Conservation (phyloP, 2,797 vertebrate genomes). For the Sorex maritimensis region DNA sequence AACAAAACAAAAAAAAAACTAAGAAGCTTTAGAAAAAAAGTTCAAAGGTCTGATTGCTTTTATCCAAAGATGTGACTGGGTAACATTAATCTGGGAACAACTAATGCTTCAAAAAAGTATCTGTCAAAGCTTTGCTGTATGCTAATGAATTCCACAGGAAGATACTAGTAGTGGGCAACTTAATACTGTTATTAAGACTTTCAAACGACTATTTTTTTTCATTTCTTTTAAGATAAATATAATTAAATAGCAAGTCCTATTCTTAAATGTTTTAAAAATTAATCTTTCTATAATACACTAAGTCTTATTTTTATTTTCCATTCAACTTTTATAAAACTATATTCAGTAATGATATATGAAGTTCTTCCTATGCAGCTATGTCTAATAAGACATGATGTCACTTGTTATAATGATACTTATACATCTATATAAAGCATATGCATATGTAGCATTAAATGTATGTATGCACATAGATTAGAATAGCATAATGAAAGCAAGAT, state of each 20-base stretch:
- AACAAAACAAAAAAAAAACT: too few species aligned
- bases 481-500: neutral
- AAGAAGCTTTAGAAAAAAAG: too few species aligned
- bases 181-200: neutral
- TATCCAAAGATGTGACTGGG: neutral
- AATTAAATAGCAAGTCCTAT: slow-evolving; percentile 11
- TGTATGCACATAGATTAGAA: neutral
- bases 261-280: neutral
- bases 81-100: neutral
- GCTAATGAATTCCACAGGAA: neutral
- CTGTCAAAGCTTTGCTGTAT: neutral
- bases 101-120: neutral
- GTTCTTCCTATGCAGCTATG: neutral
- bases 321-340: neutral
- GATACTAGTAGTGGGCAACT: neutral
- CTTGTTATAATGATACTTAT: neutral
- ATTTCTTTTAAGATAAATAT: slow-evolving; percentile 5
- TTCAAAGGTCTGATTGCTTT: neutral
- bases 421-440: neutral
- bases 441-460: neutral
- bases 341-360: neutral
- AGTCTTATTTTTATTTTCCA: neutral
- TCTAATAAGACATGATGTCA: neutral
- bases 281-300: neutral
- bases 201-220: neutral